phyloP scores from a whole-genome alignment of 2,888 invertebrate genomes.

The Diplolepis rosae region DNA sequence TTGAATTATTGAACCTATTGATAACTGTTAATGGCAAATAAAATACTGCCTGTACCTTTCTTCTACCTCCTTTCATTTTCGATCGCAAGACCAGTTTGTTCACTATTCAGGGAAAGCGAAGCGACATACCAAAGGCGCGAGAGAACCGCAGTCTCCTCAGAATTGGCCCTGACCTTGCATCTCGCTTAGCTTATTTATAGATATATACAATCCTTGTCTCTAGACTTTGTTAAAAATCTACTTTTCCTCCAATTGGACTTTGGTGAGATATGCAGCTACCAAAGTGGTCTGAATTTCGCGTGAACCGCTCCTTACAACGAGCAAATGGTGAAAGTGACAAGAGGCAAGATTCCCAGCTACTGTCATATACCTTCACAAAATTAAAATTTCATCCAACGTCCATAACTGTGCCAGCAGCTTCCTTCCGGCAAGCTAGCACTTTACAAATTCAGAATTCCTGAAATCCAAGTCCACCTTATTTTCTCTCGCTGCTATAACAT shows the following conservation, averaged over 20 bases:
- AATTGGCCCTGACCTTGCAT: conserved; percentile 32
- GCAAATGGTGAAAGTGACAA: conserved; percentile 68
- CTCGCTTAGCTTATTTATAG: not conserved
- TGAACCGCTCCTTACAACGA: conserved; percentile 49
- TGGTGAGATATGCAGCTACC: conserved; percentile 29
- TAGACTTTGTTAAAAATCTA: not conserved
- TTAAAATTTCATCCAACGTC: conserved; percentile 59
- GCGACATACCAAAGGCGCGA: conserved; percentile 20
- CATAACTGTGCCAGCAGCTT: too few relatives aligned
- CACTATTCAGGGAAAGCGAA: conserved; percentile 25
- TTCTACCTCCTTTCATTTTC: conserved; percentile 29
- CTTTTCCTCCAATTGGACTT: conserved; percentile 16
- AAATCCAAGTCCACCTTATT: too few relatives aligned
- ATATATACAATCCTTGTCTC: not conserved
- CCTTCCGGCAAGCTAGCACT: too few relatives aligned
- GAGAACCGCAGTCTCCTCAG: conserved; percentile 24
- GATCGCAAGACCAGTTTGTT: conserved; percentile 24
- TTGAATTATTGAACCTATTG: not conserved
- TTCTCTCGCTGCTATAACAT: too few relatives aligned
- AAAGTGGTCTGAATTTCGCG: conserved; percentile 40
- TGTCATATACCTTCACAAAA: conserved; percentile 54
- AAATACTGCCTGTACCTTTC: not conserved
- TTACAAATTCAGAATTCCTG: too few relatives aligned
- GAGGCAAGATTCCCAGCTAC: conserved; percentile 65
- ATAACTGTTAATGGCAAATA: conserved; percentile 23